These are phyloP conservation scores for Xyrauchen texanus DNA, from an alignment of 2,113 vertebrate species.

Conservation along the genomic window DNA sequence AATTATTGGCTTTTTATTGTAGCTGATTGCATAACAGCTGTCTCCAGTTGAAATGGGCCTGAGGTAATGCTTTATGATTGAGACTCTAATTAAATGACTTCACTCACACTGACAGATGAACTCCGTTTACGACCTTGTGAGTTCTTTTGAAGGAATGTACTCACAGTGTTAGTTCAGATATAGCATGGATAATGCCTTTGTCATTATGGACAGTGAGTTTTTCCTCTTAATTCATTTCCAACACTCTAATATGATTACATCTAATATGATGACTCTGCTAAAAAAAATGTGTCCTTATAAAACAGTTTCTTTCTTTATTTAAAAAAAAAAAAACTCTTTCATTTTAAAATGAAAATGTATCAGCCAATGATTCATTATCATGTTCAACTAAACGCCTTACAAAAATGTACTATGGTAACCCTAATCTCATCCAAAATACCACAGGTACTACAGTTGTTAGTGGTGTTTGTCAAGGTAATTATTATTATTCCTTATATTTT, in stretches of 20 bases:
- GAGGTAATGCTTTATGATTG: conserved; percentile 26
- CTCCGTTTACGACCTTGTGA: background rate
- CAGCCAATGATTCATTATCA: too few relatives aligned
- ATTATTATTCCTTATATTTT: too few relatives aligned
- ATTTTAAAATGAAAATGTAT: too few relatives aligned
- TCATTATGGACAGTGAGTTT: background rate
- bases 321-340: too few relatives aligned
- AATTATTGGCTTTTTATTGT: conserved; percentile 5
- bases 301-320: too few relatives aligned
- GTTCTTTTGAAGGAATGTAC: conserved; percentile 1
- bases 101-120: background rate
- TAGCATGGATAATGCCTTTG: conserved; percentile 1
- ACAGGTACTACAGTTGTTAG: too few relatives aligned
- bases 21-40: conserved; percentile 16
- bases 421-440: too few relatives aligned
- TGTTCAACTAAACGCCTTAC: too few relatives aligned
- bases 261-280: too few relatives aligned
- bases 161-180: conserved; percentile 3
- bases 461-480: too few relatives aligned
- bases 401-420: too few relatives aligned
- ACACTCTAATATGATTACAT: conserved; percentile 18
- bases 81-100: conserved; percentile 33
- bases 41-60: background rate
- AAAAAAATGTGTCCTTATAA: too few relatives aligned
- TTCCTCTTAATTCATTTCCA: conserved; percentile 2